Evolutionary conservation across 2,113 vertebrate genomes (phyloP).

Genomic region (Poicephalus meyeri): DNA sequence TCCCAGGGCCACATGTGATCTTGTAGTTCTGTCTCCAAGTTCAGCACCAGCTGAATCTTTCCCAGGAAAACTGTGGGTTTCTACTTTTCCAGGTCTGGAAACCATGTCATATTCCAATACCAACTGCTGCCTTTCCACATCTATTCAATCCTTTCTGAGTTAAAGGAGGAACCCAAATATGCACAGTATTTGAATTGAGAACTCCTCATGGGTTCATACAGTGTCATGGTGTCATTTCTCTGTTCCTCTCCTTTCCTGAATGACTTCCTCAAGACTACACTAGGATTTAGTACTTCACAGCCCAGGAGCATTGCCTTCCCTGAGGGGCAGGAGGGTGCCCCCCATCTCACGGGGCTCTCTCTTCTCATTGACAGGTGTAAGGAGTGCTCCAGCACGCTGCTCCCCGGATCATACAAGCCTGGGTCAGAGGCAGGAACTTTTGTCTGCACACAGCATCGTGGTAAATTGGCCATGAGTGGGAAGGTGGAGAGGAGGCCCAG

Average conservation of each 20-base stretch:
- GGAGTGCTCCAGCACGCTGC: constrained; percentile 89
- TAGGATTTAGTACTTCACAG: not conserved
- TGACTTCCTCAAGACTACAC: not conserved
- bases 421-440: constrained; percentile 82
- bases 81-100: not conserved
- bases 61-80: not conserved
- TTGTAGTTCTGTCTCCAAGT: not conserved
- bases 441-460: constrained; percentile 85
- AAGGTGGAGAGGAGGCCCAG: constrained; percentile 55
- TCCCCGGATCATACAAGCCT: constrained; percentile 89
- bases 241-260: not conserved
- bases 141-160: not conserved
- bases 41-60: not conserved
- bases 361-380: constrained; percentile 80
- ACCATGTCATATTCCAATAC: not conserved
- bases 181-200: not conserved
- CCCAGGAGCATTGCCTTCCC: not conserved
- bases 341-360: not conserved
- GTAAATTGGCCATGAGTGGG: constrained; percentile 65
- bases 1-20: not conserved
- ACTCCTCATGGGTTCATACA: not conserved
- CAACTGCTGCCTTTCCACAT: not conserved
- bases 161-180: not conserved
- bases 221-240: not conserved
- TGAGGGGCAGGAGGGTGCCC: not conserved